These are phyloP conservation scores for Pantherophis alleghaniensis DNA, from an alignment of 2,797 vertebrate species.

Conservation along the genomic window DNA sequence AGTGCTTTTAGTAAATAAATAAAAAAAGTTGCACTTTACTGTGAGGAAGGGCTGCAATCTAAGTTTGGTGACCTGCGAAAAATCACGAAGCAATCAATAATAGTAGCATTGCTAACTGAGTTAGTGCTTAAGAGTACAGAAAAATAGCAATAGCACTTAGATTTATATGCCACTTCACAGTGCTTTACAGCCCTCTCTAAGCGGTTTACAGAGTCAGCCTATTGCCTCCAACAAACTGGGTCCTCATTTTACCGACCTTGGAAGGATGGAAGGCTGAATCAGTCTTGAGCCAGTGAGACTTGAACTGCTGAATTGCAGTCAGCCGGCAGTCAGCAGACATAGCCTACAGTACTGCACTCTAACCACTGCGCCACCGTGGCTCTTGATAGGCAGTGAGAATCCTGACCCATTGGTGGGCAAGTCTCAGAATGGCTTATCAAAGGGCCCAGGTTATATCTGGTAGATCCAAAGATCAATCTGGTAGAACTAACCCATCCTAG, in stretches of 20 bases:
- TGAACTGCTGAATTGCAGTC: no score
- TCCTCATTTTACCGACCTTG: no score
- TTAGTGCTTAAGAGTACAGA: neutral
- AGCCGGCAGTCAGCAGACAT: no score
- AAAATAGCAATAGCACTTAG: neutral
- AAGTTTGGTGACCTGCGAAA: neutral
- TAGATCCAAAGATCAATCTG: neutral
- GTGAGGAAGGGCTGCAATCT: neutral
- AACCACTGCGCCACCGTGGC: no score
- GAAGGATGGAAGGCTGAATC: no score
- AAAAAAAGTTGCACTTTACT: neutral
- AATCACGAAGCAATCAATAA: neutral
- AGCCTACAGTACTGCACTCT: no score
- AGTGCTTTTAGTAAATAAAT: neutral
- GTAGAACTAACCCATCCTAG: neutral
- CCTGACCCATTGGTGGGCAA: neutral
- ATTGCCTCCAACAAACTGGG: no score
- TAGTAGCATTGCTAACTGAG: neutral
- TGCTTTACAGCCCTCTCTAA: no score
- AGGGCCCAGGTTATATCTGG: neutral
- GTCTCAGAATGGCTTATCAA: neutral
- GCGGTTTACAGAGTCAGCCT: no score
- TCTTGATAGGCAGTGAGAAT: neutral
- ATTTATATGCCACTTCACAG: no score
- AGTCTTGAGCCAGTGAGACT: no score